A percentile compares a stretch with the other conserved stretches of the same genome.
Conservation (phyloP, 2,113 vertebrate genomes). For the Rana temporaria region DNA sequence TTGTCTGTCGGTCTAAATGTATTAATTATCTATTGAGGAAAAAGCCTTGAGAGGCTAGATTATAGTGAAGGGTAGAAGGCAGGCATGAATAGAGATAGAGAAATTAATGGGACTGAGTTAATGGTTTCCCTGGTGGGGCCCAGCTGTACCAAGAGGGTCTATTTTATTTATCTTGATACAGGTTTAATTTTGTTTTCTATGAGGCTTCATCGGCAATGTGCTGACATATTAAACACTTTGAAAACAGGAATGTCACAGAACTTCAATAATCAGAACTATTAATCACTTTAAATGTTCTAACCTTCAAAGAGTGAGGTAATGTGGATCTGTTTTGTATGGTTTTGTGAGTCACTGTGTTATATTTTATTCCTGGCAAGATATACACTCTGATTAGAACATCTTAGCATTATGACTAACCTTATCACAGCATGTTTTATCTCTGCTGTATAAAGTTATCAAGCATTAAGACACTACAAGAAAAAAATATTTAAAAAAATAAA, state of each 20-base stretch:
- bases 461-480: slow-evolving; percentile 37
- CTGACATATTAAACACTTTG: slow-evolving; percentile 4
- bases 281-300: slow-evolving; percentile 37
- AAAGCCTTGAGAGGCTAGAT: neutral
- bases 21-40: neutral
- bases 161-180: slow-evolving; percentile 41
- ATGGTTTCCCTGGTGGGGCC: slow-evolving; percentile 53
- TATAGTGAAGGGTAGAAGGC: slow-evolving; percentile 9
- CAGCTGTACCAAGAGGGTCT: slow-evolving; percentile 32
- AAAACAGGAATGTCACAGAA: slow-evolving; percentile 10
- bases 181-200: slow-evolving; percentile 30
- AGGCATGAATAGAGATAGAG: slow-evolving; percentile 44
- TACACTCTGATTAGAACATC: slow-evolving; percentile 60
- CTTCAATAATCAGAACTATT: slow-evolving; percentile 39
- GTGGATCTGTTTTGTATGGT: slow-evolving; percentile 1
- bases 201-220: slow-evolving; percentile 41
- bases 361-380: slow-evolving; percentile 62
- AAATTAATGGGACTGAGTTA: slow-evolving; percentile 53
- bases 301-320: slow-evolving; percentile 32
- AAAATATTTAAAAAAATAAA: neutral
- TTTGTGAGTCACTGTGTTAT: slow-evolving; percentile 40
- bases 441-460: slow-evolving; percentile 22
- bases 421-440: slow-evolving; percentile 61
- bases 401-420: slow-evolving; percentile 57
- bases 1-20: neutral